These are phyloP conservation scores for Pardosa pseudoannulata DNA, from an alignment of 2,888 invertebrate species.

Conservation along the genomic window DNA sequence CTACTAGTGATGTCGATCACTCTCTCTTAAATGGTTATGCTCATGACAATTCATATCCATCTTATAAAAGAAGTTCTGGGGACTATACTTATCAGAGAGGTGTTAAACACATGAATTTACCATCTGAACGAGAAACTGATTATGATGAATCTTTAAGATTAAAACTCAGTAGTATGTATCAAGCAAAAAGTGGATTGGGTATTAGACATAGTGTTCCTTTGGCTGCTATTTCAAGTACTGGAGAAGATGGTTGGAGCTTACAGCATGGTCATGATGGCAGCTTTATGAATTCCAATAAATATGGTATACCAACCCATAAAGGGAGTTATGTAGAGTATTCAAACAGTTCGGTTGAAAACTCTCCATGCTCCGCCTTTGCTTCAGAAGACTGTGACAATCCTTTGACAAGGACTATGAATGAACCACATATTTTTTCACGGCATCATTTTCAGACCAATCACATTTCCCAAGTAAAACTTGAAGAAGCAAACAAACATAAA, in stretches of 20 bases:
- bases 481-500: constrained; percentile 24
- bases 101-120: background rate
- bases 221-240: constrained; percentile 36
- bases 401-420: constrained; percentile 26
- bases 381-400: constrained; percentile 25
- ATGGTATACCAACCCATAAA: constrained; percentile 28
- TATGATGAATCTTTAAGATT: constrained; percentile 41
- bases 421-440: constrained; percentile 27
- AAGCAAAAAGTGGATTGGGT: constrained; percentile 18
- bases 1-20: constrained; percentile 38
- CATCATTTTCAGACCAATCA: constrained; percentile 38
- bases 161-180: constrained; percentile 33
- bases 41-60: constrained; percentile 30
- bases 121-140: constrained; percentile 37
- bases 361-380: constrained; percentile 46
- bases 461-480: constrained; percentile 22
- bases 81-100: constrained; percentile 4
- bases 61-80: constrained; percentile 25
- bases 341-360: constrained; percentile 63
- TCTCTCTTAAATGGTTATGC: constrained; percentile 37
- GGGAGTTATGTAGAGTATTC: constrained; percentile 52
- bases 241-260: constrained; percentile 19
- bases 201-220: constrained; percentile 40
- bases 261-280: constrained; percentile 34
- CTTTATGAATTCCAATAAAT: constrained; percentile 1